Evolutionary conservation across 2,888 invertebrate genomes (phyloP).

Genomic region (Lasioglossum oenotherae): DNA sequence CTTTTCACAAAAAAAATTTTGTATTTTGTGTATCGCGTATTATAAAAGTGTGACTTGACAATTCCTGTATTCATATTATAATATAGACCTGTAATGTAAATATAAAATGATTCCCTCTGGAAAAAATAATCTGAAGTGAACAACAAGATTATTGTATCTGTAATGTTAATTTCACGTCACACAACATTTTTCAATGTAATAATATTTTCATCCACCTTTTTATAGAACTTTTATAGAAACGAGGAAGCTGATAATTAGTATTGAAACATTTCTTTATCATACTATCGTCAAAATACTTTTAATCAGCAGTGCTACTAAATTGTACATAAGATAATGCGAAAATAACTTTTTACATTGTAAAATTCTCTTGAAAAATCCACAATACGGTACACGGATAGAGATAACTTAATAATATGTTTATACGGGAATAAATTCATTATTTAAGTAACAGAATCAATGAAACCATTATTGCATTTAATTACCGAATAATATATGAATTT

Average conservation of each 20-base stretch:
- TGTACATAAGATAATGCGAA: constrained; percentile 20
- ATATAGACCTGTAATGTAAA: constrained; percentile 61
- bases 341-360: constrained; percentile 36
- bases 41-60: constrained; percentile 59
- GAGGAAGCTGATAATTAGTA: background rate
- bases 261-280: constrained; percentile 16
- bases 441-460: background rate
- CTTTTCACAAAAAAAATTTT: constrained; percentile 66
- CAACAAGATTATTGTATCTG: constrained; percentile 36
- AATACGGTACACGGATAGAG: background rate
- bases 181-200: constrained; percentile 37
- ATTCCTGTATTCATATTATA: constrained; percentile 62
- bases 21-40: constrained; percentile 67
- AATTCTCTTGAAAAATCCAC: background rate
- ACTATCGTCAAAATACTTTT: constrained; percentile 22
- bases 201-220: constrained; percentile 44
- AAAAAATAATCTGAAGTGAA: constrained; percentile 42
- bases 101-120: constrained; percentile 55
- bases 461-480: constrained; percentile 23
- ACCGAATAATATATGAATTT: background rate
- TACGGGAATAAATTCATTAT: constrained; percentile 22
- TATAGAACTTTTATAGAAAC: constrained; percentile 32
- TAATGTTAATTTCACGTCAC: constrained; percentile 41
- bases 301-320: constrained; percentile 15
- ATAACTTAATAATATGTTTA: constrained; percentile 17